Evolutionary conservation across 2,113 vertebrate genomes (phyloP).

Genomic region (Helogale parvula): DNA sequence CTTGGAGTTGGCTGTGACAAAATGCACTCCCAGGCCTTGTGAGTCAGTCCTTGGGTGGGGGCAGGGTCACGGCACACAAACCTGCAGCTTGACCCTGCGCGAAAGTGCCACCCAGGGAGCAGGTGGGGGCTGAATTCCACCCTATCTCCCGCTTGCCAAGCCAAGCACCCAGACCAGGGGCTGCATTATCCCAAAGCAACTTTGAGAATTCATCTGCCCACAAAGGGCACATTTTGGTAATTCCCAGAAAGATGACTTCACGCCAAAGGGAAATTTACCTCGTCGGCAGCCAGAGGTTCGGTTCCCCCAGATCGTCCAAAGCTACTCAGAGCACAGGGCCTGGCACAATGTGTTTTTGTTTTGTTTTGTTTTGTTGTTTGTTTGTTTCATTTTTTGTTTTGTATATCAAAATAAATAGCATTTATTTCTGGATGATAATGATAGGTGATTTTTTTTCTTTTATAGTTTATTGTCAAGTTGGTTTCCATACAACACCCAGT

Average conservation of each 20-base stretch:
- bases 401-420: too few relatives aligned
- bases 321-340: too few relatives aligned
- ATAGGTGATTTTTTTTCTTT: too few relatives aligned
- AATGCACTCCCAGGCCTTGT: not conserved
- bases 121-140: not conserved
- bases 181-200: not conserved
- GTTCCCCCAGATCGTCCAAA: not conserved
- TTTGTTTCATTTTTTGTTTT: too few relatives aligned
- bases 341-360: too few relatives aligned
- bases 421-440: too few relatives aligned
- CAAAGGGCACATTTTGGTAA: not conserved
- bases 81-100: not conserved
- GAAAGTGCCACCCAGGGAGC: not conserved
- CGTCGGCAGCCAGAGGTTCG: not conserved
- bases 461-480: too few relatives aligned
- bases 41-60: not conserved
- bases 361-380: too few relatives aligned
- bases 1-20: not conserved
- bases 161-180: not conserved
- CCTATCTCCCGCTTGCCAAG: not conserved
- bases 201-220: not conserved
- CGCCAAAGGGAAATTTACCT: not conserved
- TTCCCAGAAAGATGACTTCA: not conserved
- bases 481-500: too few relatives aligned
- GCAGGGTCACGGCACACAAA: not conserved